These are phyloP conservation scores for Deroptyus accipitrinus DNA, from an alignment of 2,113 vertebrate genomes.

Conservation along the genomic window DNA sequence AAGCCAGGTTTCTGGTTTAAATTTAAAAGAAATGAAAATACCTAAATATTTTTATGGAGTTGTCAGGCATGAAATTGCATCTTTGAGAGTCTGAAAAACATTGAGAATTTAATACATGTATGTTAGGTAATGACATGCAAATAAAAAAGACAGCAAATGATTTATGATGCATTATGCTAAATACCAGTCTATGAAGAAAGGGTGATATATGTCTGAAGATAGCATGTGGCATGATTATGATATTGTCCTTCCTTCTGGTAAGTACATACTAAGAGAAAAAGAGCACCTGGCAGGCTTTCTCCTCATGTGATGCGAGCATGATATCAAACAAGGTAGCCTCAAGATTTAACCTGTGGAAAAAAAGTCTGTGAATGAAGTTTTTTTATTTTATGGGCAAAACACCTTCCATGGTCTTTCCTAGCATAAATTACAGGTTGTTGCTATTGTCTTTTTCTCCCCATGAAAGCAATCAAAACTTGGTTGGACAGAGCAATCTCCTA, in stretches of 20 bases:
- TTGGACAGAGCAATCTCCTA: background rate
- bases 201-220: background rate
- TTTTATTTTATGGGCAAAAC: background rate
- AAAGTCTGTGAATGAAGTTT: background rate
- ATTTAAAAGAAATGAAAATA: constrained; percentile 61
- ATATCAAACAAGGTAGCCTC: background rate
- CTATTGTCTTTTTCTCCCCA: background rate
- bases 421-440: background rate
- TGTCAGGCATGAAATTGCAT: constrained; percentile 51
- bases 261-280: background rate
- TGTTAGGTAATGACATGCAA: constrained; percentile 26
- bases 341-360: background rate
- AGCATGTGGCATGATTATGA: background rate
- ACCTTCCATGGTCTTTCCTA: background rate
- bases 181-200: background rate
- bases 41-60: constrained; percentile 54
- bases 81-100: background rate
- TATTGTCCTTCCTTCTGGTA: background rate
- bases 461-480: background rate
- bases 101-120: background rate
- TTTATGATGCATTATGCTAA: background rate
- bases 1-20: constrained; percentile 66
- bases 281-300: background rate
- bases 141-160: constrained; percentile 36
- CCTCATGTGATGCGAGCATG: background rate